These are phyloP conservation scores for Palloptera scutellata DNA, from an alignment of 2,888 invertebrate species.

Conservation along the genomic window DNA sequence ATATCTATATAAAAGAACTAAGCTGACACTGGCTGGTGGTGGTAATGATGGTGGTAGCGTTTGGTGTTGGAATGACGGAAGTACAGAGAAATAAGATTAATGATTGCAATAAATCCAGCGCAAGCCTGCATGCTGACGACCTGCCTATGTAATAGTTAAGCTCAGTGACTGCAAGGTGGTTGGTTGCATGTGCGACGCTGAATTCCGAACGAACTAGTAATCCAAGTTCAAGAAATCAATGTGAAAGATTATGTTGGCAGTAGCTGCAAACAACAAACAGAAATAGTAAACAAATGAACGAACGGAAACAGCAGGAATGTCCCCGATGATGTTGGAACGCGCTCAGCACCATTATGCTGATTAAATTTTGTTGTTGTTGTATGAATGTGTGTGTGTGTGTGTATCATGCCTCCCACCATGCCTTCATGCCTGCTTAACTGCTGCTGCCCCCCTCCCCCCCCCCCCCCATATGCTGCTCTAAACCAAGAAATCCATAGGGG, in stretches of 20 bases:
- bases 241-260: constrained; percentile 43
- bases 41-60: constrained; percentile 19
- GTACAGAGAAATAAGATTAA: constrained; percentile 60
- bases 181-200: not conserved
- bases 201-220: constrained; percentile 28
- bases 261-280: constrained; percentile 24
- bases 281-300: constrained; percentile 8
- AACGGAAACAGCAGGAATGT: constrained; percentile 20
- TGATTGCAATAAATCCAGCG: constrained; percentile 64
- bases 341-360: constrained; percentile 56
- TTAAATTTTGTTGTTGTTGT: constrained; percentile 46
- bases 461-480: too few relatives aligned
- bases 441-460: constrained; percentile 35
- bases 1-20: not conserved
- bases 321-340: constrained; percentile 28
- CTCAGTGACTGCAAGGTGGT: not conserved
- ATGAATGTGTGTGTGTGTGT: constrained; percentile 11
- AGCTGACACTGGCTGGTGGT: constrained; percentile 18
- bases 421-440: constrained; percentile 26
- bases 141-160: not conserved
- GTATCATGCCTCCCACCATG: too few relatives aligned
- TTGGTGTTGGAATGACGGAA: constrained; percentile 25
- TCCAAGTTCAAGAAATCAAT: constrained; percentile 51
- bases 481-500: constrained; percentile 42
- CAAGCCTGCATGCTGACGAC: constrained; percentile 29